Conservation (phyloP, 2,888 invertebrate genomes). For the Idaea biselata region DNA sequence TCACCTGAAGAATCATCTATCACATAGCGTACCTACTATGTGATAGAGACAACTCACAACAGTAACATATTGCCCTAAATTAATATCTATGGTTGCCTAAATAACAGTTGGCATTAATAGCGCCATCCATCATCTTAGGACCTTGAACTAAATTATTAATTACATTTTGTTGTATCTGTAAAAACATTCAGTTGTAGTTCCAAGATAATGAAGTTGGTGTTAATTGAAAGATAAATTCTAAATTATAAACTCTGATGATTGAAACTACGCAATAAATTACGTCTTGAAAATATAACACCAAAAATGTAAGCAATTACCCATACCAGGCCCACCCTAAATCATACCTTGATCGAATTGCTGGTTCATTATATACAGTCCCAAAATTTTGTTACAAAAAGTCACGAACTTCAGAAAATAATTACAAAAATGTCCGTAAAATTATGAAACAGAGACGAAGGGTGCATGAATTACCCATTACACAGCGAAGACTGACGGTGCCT, state of each 20-base stretch:
- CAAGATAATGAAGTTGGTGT: conserved; percentile 14
- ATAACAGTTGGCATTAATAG: background rate
- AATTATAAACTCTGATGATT: conserved; percentile 9
- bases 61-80: background rate
- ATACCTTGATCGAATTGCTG: conserved; percentile 19
- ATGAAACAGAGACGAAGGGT: conserved; percentile 63
- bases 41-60: background rate
- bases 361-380: conserved; percentile 28
- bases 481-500: conserved; percentile 63
- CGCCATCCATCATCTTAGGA: conserved; percentile 29
- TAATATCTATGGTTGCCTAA: background rate
- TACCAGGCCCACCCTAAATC: conserved; percentile 15
- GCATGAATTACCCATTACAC: conserved; percentile 78
- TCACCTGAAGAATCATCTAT: no score
- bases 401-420: conserved; percentile 63
- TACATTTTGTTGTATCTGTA: conserved; percentile 27
- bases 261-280: conserved; percentile 3
- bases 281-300: conserved; percentile 7
- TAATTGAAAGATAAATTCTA: conserved; percentile 15
- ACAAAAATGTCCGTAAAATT: conserved; percentile 66
- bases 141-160: conserved; percentile 30
- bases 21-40: background rate
- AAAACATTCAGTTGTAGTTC: conserved; percentile 5
- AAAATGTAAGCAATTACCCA: conserved; percentile 16
- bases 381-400: conserved; percentile 37